Conservation (phyloP, 2,888 invertebrate species). For the Philopedon plagiatum region DNA sequence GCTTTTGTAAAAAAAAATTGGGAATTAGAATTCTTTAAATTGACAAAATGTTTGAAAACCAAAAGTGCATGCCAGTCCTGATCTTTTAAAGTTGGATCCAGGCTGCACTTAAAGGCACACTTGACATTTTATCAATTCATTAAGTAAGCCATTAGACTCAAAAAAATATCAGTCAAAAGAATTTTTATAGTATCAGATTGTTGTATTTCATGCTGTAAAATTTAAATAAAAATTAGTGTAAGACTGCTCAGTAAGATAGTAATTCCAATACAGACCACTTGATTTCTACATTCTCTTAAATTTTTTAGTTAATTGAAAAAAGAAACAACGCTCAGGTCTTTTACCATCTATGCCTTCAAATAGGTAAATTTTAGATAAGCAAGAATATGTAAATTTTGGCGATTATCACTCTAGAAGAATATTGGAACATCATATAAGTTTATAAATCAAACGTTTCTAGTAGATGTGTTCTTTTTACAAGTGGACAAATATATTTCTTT, state of each 20-base stretch:
- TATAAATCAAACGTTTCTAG: neutral
- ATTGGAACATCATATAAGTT: conserved; percentile 4
- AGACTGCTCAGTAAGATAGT: neutral
- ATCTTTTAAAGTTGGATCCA: too few species aligned
- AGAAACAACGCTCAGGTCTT: conserved; percentile 67
- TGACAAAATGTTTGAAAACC: too few species aligned
- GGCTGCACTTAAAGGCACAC: too few species aligned
- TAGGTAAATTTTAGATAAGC: conserved; percentile 42
- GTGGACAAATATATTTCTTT: neutral
- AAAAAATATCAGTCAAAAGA: too few species aligned
- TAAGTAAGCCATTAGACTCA: too few species aligned
- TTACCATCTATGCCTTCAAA: conserved; percentile 67
- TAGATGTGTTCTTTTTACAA: neutral
- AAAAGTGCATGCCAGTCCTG: too few species aligned
- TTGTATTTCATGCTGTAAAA: too few species aligned
- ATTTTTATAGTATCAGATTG: too few species aligned
- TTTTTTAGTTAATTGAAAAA: conserved; percentile 18
- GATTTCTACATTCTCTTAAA: neutral
- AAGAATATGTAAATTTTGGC: conserved; percentile 13
- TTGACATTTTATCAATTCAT: too few species aligned
- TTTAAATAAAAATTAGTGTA: too few species aligned
- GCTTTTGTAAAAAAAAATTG: too few species aligned
- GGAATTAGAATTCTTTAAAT: too few species aligned
- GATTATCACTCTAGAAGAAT: neutral
- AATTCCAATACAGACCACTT: neutral